Base-by-base conservation (phyloP, 1,140 invertebrate genomes). In the Chironomus striatipennis region DNA sequence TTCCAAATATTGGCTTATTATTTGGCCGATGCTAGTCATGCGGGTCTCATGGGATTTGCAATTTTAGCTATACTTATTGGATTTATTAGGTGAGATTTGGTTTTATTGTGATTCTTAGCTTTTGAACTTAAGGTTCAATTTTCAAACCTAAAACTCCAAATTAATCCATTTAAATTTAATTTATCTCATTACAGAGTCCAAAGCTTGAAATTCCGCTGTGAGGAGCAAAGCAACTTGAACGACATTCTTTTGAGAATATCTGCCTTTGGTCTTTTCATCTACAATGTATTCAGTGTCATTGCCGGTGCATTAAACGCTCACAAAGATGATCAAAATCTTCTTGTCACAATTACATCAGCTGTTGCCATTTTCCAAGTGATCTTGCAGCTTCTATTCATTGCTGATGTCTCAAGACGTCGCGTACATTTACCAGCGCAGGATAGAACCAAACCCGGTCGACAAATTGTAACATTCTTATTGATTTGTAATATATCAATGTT, bases 401-500 rank as follows among this genome's bases (percentile, higher is more conserved):
- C 95, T 43, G 96, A 98, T 83, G 94, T 97, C 0, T 93, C 93
- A 2, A 90, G 95, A 21, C 90, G 94, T 77, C 89, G 93, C 64
- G 93, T 97, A n/a, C 91, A 94, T 78, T 85, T 95, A 43, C 92
- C 92, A 0, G 93, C 95, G 83, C 95, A 97, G 78, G 94, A 96
- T 79, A 89, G 93, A 76, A 93, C 91, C 79, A 98, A 98, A 84
- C 95, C 96, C 1, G 96, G 96, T 0, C 88, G 96, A 74, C 95
- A 98, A 83, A 90, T 96, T 73, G 95, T 98, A 42, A 98, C 96
- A 47, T 97, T 98, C 85, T 84, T 98, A 67, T 87, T 98, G 17
- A 95, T 98, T 79, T 95, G 93, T 84, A 98, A 98, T 82, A 88
- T 97, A 74, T 95, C 94, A 76, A 94, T 97, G 91, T 97, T 94